Evolutionary conservation across 2,797 vertebrate species (phyloP).

Genomic region (Hypotaenidia philippensis): DNA sequence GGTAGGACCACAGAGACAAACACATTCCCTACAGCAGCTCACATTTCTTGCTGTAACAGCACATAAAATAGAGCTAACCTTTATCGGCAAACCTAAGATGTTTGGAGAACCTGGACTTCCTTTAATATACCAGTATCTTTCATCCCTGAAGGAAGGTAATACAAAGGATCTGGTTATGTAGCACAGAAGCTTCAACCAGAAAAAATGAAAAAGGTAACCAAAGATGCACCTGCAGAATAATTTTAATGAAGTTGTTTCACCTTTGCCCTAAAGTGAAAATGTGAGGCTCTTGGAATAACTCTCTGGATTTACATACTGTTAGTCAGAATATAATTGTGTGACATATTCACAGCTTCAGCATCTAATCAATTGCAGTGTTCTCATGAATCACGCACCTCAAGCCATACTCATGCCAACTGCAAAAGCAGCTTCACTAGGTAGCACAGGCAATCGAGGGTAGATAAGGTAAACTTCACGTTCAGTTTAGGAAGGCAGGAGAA

Average conservation of each 20-base stretch:
- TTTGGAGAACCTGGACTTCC: neutral
- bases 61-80: neutral
- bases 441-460: neutral
- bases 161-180: neutral
- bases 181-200: neutral
- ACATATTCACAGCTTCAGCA: neutral
- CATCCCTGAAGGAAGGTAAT: neutral
- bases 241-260: constrained; percentile 44
- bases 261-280: constrained; percentile 48
- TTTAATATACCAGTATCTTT: neutral
- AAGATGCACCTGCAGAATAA: neutral
- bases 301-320: constrained; percentile 38
- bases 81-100: neutral
- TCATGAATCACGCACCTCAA: constrained; percentile 13
- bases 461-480: neutral
- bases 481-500: neutral
- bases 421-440: neutral
- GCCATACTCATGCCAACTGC: neutral
- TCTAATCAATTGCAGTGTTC: neutral
- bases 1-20: neutral
- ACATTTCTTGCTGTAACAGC: neutral
- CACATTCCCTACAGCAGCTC: neutral
- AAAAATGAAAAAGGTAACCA: neutral
- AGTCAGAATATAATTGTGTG: constrained; percentile 2
- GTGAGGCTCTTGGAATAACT: neutral